Conservation (phyloP, 2,888 invertebrate species). For the Ophioninae sp. region DNA sequence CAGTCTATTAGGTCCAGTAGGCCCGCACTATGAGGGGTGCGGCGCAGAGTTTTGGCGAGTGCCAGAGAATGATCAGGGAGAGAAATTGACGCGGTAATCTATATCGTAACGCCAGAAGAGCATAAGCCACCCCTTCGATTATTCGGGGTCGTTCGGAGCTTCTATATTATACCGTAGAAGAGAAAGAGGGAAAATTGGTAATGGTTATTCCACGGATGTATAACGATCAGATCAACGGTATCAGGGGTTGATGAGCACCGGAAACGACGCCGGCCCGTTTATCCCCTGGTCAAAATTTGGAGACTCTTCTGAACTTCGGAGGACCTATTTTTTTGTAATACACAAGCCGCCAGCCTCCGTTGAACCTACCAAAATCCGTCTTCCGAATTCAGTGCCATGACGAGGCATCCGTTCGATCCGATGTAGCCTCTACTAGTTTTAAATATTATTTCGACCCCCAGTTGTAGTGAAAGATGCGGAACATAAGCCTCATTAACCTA, state of each 20-base stretch:
- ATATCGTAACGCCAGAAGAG: constrained; percentile 51
- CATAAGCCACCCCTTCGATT: constrained; percentile 63
- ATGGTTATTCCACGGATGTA: constrained; percentile 7
- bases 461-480: too few relatives aligned
- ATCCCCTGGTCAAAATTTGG: too few relatives aligned
- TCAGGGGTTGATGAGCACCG: constrained; percentile 70
- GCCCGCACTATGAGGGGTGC: constrained; percentile 10
- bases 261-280: constrained; percentile 49
- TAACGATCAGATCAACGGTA: constrained; percentile 77
- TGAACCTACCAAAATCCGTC: too few relatives aligned
- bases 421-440: too few relatives aligned
- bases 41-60: constrained; percentile 40
- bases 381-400: too few relatives aligned
- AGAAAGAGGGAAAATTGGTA: neutral
- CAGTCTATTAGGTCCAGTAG: constrained; percentile 73
- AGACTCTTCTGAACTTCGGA: too few relatives aligned
- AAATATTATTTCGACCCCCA: too few relatives aligned
- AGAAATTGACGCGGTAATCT: constrained; percentile 41
- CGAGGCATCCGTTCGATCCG: too few relatives aligned
- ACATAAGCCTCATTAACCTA: too few relatives aligned
- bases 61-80: constrained; percentile 53
- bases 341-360: too few relatives aligned
- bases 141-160: constrained; percentile 19
- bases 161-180: constrained; percentile 24
- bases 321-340: too few relatives aligned